Conservation (phyloP, 2,888 invertebrate species). For the Scaptomyza cyrtandrae region DNA sequence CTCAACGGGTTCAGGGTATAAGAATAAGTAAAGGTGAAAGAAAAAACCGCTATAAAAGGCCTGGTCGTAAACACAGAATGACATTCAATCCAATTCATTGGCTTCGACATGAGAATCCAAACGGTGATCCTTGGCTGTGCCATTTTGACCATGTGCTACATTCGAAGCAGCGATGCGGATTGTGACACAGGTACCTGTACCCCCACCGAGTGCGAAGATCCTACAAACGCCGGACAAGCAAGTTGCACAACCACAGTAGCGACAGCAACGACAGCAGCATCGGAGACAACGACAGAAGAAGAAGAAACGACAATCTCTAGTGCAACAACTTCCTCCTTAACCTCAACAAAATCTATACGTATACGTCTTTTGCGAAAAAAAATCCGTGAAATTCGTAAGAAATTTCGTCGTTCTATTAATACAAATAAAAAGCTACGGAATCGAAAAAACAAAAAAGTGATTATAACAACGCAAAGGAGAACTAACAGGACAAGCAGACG, state of each 20-base stretch:
- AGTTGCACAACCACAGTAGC: not conserved
- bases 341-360: no score
- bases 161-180: slow-evolving; percentile 5
- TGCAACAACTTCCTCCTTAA: not conserved
- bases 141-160: slow-evolving; percentile 22
- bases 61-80: not conserved
- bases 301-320: not conserved
- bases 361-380: no score
- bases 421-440: no score
- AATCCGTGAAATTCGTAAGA: no score
- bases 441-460: no score
- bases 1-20: no score
- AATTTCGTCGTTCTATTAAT: no score
- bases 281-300: not conserved
- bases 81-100: not conserved
- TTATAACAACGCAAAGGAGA: no score
- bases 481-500: no score
- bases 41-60: no score
- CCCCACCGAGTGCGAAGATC: not conserved
- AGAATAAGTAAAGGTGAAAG: no score
- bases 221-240: not conserved
- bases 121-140: slow-evolving; percentile 22
- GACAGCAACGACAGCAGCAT: not conserved
- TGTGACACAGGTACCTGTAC: not conserved
- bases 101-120: slow-evolving; percentile 25